A percentile compares a stretch with the other conserved stretches of the same genome.
phyloP scores from a whole-genome alignment of 2,797 vertebrate genomes.

The Cossypha caffra region DNA sequence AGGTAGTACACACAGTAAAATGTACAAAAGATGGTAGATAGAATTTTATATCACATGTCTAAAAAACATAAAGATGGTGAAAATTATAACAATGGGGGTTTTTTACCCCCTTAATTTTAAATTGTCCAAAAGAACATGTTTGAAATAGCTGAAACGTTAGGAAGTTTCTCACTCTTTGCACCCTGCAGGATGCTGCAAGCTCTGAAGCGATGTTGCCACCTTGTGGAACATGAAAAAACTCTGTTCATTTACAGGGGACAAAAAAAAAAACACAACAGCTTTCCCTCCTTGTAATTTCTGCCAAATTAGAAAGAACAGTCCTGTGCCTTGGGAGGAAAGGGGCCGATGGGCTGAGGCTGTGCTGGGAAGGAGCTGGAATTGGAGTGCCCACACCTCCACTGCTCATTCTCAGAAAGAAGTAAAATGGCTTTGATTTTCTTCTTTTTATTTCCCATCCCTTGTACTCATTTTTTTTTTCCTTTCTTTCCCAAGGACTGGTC shows the following conservation, averaged over 20 bases:
- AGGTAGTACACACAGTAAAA: background rate
- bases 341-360: background rate
- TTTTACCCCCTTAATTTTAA: background rate
- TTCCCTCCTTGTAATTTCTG: background rate
- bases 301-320: background rate
- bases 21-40: background rate
- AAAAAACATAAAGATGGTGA: background rate
- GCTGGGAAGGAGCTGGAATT: background rate
- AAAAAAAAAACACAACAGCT: rapidly evolving
- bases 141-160: background rate
- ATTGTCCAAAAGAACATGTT: background rate
- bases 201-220: constrained; percentile 76
- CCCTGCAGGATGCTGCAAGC: background rate
- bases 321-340: background rate
- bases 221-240: constrained; percentile 62
- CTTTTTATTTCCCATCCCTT: background rate
- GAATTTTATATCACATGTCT: background rate
- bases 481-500: background rate
- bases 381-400: rapidly evolving
- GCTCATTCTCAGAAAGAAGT: background rate
- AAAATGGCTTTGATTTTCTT: background rate
- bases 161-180: background rate
- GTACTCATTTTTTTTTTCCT: rapidly evolving
- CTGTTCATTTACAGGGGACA: background rate
- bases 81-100: background rate